These are phyloP conservation scores for Druon quercuslanigerum DNA, from an alignment of 1,140 invertebrate species.

Conservation along the genomic window DNA sequence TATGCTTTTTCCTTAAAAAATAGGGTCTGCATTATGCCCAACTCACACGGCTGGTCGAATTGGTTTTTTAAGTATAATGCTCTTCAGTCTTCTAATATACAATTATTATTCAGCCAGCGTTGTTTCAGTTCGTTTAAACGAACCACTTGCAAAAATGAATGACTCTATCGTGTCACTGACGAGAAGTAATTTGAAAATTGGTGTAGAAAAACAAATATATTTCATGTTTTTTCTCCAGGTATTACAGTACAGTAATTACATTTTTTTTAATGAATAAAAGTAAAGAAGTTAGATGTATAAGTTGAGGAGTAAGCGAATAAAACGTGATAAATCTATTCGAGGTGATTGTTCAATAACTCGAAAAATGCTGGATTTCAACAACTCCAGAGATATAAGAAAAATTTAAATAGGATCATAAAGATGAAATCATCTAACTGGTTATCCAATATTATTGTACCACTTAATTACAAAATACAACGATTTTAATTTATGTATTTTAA, in stretches of 20 bases:
- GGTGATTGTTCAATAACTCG: no score
- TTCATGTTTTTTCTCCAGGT: conserved; percentile 65
- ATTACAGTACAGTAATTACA: conserved; percentile 17
- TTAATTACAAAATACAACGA: no score
- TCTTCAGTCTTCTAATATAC: conserved; percentile 63
- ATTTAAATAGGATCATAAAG: no score
- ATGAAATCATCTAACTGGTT: no score
- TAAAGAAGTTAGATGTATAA: no score
- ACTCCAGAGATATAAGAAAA: no score
- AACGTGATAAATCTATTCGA: no score
- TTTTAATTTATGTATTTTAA: no score
- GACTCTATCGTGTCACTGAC: conserved; percentile 63
- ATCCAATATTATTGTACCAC: no score
- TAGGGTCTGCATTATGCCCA: conserved; percentile 1
- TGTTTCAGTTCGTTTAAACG: conserved; percentile 65
- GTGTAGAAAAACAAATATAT: conserved; percentile 62
- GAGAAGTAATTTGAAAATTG: conserved; percentile 58
- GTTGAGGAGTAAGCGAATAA: no score
- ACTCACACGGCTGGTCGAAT: conserved; percentile 47
- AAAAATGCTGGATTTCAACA: no score
- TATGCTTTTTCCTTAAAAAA: neutral
- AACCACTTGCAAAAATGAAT: conserved; percentile 66
- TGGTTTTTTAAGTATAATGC: conserved; percentile 53
- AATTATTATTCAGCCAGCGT: conserved; percentile 68
- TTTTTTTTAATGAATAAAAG: no score